Conservation (phyloP, 2,113 vertebrate genomes). For the Hemiscyllium ocellatum region DNA sequence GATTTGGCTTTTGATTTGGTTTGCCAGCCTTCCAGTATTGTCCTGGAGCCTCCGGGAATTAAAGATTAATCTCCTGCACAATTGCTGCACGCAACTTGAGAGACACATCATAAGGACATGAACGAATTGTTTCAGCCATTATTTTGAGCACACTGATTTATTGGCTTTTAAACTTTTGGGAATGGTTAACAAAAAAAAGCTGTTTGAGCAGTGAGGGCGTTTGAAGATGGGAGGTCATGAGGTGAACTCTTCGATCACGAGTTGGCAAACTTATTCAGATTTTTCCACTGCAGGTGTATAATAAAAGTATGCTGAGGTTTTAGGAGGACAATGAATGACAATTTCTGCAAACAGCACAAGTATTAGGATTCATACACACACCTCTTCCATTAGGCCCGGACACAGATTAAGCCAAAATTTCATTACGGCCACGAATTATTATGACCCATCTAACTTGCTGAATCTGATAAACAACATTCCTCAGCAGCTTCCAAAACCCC, state of each 20-base stretch:
- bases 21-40: neutral
- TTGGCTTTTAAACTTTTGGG: neutral
- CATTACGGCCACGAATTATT: conserved; percentile 3
- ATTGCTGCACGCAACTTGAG: neutral
- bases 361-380: neutral
- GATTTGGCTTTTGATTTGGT: neutral
- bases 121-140: neutral
- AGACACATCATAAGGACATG: neutral
- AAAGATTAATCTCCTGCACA: neutral
- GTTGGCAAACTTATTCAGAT: neutral
- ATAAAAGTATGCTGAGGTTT: neutral
- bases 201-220: neutral
- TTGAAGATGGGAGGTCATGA: too few species aligned
- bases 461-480: neutral
- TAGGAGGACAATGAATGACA: neutral
- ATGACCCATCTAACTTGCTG: neutral
- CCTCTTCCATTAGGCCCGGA: neutral
- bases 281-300: neutral
- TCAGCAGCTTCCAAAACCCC: neutral
- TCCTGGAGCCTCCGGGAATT: neutral
- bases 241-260: neutral
- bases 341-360: neutral
- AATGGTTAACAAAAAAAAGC: neutral
- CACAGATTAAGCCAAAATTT: neutral
- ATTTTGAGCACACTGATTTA: neutral